Base-by-base conservation (phyloP, 37 sponge, comb jelly and placozoan genomes). In the Ephydatia muelleri region DNA sequence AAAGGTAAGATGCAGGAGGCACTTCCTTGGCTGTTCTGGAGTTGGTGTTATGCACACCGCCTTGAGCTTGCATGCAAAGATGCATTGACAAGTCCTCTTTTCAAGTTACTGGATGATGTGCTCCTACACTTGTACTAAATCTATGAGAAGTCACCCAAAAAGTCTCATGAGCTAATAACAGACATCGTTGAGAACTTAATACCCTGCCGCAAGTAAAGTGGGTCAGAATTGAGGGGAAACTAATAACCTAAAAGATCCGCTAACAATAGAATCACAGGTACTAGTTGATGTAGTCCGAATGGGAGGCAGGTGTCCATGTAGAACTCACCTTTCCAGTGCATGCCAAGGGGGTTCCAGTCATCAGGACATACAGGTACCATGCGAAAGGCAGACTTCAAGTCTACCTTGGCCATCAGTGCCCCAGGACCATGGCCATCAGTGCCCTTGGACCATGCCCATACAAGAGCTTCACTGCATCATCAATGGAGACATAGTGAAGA, bases 21-120 rank as follows among this genome's bases (percentile, higher is more conserved):
- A 31, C 57, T 80, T 9, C 79, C 83, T 5, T 85, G 91, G 92
- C 49, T 92, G 14, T 77, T 75, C n/a, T 84, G 88, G 88, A 27
- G 77, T 36, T n/a, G 91, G 84, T 86, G 84, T 65, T 91, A 70
- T 79, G 87, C 87, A 19, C 91, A 91, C 66, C 23, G 83, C 1
- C 70, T 91, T 27, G 88, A 91, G 81, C 72, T 91, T 5, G 84
- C 82, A 0, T 91, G 84, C 43, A 86, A 87, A 34, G 81, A 87
- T 84, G 81, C 92, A 35, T 80, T 87, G 19, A 38, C 49, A 23
- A 86, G 86, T 34, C 57, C 64, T 12, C 65, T 87, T 0, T 84
- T 87, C 27, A 32, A 72, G 11, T 48, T 29, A 21, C 31, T 91
- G 23, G 69, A 65, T 69, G 92, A 92, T 68, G 84, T 87, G 87